Evolutionary conservation across 1,140 invertebrate species (phyloP).

Genomic region (Drosophila miranda): DNA sequence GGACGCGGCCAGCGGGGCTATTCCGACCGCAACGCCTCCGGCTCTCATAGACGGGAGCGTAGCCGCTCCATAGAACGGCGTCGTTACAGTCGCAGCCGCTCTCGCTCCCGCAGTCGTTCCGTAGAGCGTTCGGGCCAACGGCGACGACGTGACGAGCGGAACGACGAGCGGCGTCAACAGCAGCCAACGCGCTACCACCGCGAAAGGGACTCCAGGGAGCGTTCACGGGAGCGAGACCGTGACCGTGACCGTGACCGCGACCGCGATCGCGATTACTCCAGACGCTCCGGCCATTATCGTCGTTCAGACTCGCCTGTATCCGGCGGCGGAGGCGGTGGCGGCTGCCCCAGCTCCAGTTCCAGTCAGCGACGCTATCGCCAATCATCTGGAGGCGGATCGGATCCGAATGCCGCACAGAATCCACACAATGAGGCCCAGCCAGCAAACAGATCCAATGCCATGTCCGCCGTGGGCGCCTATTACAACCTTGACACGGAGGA

Average conservation of each 20-base stretch:
- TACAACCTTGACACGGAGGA: conserved; percentile 73
- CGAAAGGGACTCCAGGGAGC: conserved; percentile 46
- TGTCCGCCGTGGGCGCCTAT: conserved; percentile 62
- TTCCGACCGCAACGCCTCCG: conserved; percentile 34
- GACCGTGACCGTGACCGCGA: conserved; percentile 44
- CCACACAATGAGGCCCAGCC: conserved; percentile 10
- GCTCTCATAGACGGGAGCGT: conserved; percentile 36
- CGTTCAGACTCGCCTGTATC: conserved; percentile 31
- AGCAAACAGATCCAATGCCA: conserved; percentile 31
- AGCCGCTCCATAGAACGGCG: conserved; percentile 47
- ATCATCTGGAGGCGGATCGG: conserved; percentile 4
- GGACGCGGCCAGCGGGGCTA: conserved; percentile 38
- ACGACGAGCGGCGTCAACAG: conserved; percentile 6
- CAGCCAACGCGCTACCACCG: conserved; percentile 35
- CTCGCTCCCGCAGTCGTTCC: conserved; percentile 37
- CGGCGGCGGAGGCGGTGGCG: background rate
- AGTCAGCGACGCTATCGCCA: conserved; percentile 10
- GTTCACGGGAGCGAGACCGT: conserved; percentile 40
- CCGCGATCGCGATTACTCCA: conserved; percentile 35
- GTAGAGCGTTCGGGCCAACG: conserved; percentile 44
- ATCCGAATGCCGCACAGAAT: conserved; percentile 15
- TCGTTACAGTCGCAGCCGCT: conserved; percentile 53
- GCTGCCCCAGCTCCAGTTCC: conserved; percentile 3
- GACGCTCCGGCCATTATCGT: conserved; percentile 49
- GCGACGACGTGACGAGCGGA: conserved; percentile 23